Percentiles rank a stretch among this genome's conserved stretches.
Conservation (phyloP, 2,797 vertebrate genomes). For the Clarias laeviceps region DNA sequence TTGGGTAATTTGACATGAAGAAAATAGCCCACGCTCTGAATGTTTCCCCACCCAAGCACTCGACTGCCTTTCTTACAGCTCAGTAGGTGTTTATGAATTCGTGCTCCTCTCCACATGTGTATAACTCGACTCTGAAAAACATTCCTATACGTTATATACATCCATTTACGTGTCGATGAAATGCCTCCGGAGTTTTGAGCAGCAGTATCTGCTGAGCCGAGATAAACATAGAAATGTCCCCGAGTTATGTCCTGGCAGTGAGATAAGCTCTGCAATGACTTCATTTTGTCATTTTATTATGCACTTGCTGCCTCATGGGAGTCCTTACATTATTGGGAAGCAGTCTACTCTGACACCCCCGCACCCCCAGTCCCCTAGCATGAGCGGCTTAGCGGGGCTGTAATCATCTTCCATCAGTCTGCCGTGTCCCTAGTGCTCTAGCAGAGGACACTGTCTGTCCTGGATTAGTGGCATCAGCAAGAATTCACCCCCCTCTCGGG, state of each 20-base stretch:
- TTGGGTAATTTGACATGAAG: neutral
- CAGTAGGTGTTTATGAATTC: neutral
- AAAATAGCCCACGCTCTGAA: neutral
- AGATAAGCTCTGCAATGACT: constrained; percentile 44
- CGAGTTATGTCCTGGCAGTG: constrained; percentile 44
- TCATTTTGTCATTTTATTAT: constrained; percentile 17
- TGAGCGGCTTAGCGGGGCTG: constrained; percentile 41
- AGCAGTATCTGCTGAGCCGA: constrained; percentile 45
- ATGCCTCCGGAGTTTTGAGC: constrained; percentile 30
- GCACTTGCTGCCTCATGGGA: constrained; percentile 28
- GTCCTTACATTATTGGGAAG: constrained; percentile 46
- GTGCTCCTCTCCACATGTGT: neutral
- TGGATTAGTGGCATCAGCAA: constrained; percentile 49
- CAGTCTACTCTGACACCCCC: constrained; percentile 15
- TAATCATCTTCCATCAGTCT: constrained; percentile 53
- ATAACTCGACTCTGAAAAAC: neutral
- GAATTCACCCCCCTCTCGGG: constrained; percentile 32
- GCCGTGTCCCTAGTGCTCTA: constrained; percentile 35
- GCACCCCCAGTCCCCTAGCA: constrained; percentile 19
- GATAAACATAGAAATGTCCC: constrained; percentile 55
- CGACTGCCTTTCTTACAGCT: neutral
- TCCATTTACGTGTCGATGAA: neutral
- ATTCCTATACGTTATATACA: neutral
- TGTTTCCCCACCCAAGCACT: neutral
- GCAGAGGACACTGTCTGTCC: constrained; percentile 26